A percentile compares a stretch with the other conserved stretches of the same genome.
Evolutionary conservation across 2,888 invertebrate genomes (phyloP).

Genomic region (Kryphioiulus occultus): DNA sequence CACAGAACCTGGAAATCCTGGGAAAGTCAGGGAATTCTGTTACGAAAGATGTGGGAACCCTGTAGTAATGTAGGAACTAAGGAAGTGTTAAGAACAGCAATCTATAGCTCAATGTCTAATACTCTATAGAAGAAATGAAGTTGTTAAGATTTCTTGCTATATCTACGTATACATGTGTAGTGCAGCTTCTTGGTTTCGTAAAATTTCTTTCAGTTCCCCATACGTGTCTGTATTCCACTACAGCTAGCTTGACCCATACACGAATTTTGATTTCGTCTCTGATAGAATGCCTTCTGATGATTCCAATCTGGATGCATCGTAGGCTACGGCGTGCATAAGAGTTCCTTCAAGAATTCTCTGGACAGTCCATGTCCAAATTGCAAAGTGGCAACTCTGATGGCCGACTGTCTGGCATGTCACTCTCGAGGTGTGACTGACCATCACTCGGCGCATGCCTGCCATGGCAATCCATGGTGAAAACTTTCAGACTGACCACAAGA

Average conservation of each 20-base stretch:
- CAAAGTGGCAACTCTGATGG: conserved; percentile 20
- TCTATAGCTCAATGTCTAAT: no score
- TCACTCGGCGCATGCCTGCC: neutral
- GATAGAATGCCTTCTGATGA: neutral
- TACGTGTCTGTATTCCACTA: neutral
- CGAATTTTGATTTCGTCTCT: neutral
- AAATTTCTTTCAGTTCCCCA: neutral
- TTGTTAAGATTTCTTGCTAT: no score
- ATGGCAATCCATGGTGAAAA: neutral
- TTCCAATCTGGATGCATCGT: conserved; percentile 7
- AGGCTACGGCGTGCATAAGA: neutral
- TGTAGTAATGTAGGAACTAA: no score
- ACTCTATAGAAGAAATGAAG: no score
- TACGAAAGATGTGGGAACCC: no score
- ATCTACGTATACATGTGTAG: no score
- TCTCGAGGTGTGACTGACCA: neutral
- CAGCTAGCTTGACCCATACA: neutral
- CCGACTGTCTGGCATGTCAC: conserved; percentile 18
- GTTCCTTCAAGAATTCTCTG: conserved; percentile 15
- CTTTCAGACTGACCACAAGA: neutral
- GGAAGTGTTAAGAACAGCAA: no score
- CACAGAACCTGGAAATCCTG: no score
- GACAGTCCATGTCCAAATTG: conserved; percentile 35
- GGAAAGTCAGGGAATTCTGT: no score
- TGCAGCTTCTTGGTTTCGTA: neutral